A percentile compares a stretch with the other conserved stretches of the same genome.
phyloP scores from a whole-genome alignment of 2,888 invertebrate species.

The Mimas tiliae region DNA sequence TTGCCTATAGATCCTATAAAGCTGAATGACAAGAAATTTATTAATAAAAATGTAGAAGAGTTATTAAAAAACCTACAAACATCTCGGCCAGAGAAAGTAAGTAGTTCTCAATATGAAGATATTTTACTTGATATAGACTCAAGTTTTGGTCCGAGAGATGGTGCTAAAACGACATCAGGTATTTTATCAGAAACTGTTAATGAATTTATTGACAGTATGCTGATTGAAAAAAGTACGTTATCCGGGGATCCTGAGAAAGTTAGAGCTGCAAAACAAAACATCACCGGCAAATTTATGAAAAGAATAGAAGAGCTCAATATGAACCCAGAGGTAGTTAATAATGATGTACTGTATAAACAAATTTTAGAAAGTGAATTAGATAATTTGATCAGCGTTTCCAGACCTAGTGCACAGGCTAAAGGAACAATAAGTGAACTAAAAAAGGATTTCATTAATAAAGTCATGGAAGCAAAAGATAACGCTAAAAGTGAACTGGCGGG shows the following conservation, averaged over 20 bases:
- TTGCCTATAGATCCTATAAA: slow-evolving; percentile 37
- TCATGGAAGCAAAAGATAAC: slow-evolving; percentile 46
- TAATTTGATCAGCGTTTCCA: slow-evolving; percentile 43
- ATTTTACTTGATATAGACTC: not conserved
- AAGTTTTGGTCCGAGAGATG: slow-evolving; percentile 28
- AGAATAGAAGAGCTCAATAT: slow-evolving; percentile 58
- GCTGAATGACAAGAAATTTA: slow-evolving; percentile 28
- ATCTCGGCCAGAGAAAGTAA: not conserved
- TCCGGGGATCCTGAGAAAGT: slow-evolving; percentile 40
- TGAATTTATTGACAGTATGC: slow-evolving; percentile 50
- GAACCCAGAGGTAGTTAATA: slow-evolving; percentile 56
- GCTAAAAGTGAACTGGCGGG: slow-evolving; percentile 47
- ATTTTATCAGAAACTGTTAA: slow-evolving; percentile 46
- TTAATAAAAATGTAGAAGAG: slow-evolving; percentile 34
- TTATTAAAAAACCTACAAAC: slow-evolving; percentile 29
- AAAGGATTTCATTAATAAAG: slow-evolving; percentile 45
- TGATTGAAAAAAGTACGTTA: slow-evolving; percentile 38
- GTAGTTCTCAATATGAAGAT: slow-evolving; percentile 1
- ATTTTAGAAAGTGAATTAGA: slow-evolving; percentile 55
- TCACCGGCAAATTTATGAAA: slow-evolving; percentile 47
- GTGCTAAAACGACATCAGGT: slow-evolving; percentile 41
- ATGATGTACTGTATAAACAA: slow-evolving; percentile 54
- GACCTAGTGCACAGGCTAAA: slow-evolving; percentile 36
- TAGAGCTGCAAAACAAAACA: slow-evolving; percentile 46
- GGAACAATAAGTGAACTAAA: slow-evolving; percentile 41